Evolutionary conservation across 2,113 vertebrate species (phyloP).

Genomic region (Ceuthmochares aereus): DNA sequence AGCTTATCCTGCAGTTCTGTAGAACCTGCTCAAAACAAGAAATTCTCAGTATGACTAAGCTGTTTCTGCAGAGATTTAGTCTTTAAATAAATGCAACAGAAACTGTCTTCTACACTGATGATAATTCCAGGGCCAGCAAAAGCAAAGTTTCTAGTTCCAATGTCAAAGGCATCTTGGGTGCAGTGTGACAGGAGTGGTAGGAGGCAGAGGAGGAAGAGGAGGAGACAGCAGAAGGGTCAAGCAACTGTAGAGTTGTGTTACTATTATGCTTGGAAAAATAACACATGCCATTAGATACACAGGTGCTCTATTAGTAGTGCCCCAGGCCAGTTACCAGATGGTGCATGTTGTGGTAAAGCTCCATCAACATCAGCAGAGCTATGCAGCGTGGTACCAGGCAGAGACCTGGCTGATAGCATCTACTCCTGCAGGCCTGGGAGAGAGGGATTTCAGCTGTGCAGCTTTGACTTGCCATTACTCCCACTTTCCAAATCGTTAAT

Average conservation of each 20-base stretch:
- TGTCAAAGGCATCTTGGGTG: neutral
- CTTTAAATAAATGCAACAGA: neutral
- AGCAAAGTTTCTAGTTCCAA: neutral
- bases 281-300: neutral
- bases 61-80: neutral
- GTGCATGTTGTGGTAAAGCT: neutral
- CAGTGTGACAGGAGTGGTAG: neutral
- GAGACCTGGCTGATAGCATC: neutral
- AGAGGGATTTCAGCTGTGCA: neutral
- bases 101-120: neutral
- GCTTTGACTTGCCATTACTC: neutral
- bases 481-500: neutral
- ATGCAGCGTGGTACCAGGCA: neutral
- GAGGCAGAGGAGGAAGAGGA: neutral
- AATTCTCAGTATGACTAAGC: neutral
- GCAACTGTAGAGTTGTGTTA: neutral
- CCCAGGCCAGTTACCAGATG: neutral
- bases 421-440: neutral
- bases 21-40: neutral
- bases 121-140: neutral
- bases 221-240: neutral
- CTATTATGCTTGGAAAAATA: constrained; percentile 19
- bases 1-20: neutral
- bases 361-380: neutral
- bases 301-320: neutral